Conservation (phyloP, 2,888 invertebrate genomes). For the Parnassius apollo region DNA sequence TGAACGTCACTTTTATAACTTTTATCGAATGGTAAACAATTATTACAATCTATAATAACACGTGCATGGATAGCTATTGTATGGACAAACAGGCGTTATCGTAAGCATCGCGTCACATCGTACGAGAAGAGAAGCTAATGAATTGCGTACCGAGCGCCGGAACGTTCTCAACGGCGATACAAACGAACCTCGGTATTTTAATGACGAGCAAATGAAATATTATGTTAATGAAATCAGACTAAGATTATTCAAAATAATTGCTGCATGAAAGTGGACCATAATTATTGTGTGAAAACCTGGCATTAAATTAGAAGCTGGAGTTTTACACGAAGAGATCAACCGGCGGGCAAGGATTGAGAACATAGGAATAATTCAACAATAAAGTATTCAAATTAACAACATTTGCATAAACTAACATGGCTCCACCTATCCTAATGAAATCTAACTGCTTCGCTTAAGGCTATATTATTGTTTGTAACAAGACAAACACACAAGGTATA, state of each 20-base stretch:
- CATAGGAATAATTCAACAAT: neutral
- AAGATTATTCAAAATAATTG: constrained; percentile 37
- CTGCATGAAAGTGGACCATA: constrained; percentile 20
- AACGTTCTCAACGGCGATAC: constrained; percentile 29
- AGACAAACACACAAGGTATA: neutral
- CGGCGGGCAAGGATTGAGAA: neutral
- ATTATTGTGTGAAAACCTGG: constrained; percentile 24
- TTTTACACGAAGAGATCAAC: neutral
- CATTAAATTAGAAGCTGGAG: constrained; percentile 14
- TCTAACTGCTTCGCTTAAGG: neutral
- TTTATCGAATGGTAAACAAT: no score
- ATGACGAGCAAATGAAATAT: constrained; percentile 35
- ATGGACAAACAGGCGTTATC: neutral
- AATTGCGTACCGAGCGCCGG: constrained; percentile 16
- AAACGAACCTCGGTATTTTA: constrained; percentile 34
- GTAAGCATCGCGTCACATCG: neutral
- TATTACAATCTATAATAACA: no score
- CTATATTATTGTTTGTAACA: neutral
- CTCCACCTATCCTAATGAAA: neutral
- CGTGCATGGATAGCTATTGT: neutral
- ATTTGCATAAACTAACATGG: neutral
- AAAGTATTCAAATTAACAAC: neutral
- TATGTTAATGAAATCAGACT: constrained; percentile 37
- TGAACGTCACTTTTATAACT: no score
- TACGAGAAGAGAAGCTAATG: constrained; percentile 9